These are phyloP conservation scores for Dromaius novaehollandiae DNA, from an alignment of 2,113 vertebrate species.

Conservation along the genomic window DNA sequence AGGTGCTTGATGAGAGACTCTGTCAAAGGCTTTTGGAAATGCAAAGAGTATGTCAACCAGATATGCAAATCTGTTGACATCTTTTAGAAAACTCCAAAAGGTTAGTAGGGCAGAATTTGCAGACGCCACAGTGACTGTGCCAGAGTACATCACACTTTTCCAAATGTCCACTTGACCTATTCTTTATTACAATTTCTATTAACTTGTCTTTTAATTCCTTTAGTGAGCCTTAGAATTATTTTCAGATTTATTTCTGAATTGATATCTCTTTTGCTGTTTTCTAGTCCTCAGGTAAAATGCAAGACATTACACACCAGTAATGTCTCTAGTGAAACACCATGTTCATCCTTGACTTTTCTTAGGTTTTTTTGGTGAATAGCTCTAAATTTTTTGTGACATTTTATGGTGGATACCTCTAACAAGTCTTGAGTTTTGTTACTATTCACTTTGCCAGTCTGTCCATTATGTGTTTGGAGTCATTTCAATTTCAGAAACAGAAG, in stretches of 20 bases:
- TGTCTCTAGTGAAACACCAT: not conserved
- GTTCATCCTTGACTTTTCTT: not conserved
- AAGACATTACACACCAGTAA: not conserved
- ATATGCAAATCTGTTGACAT: not conserved
- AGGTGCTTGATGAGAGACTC: not conserved
- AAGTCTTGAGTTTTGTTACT: not conserved
- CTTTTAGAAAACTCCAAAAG: not conserved
- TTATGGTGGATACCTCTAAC: not conserved
- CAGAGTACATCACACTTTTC: not conserved
- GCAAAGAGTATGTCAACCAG: not conserved
- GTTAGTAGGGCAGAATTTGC: not conserved
- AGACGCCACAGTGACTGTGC: not conserved
- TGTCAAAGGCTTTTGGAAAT: not conserved
- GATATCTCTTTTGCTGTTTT: not conserved
- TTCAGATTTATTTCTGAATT: not conserved
- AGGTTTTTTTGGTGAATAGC: not conserved
- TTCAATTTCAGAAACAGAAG: not conserved
- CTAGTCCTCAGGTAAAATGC: not conserved
- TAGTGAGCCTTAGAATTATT: not conserved
- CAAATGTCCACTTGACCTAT: constrained; percentile 4
- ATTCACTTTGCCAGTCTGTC: not conserved
- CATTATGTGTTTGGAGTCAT: not conserved
- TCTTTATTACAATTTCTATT: not conserved
- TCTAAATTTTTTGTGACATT: not conserved
- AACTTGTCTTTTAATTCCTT: not conserved